phyloP scores from a whole-genome alignment of 2,113 vertebrate genomes.

The Haemorhous mexicanus region DNA sequence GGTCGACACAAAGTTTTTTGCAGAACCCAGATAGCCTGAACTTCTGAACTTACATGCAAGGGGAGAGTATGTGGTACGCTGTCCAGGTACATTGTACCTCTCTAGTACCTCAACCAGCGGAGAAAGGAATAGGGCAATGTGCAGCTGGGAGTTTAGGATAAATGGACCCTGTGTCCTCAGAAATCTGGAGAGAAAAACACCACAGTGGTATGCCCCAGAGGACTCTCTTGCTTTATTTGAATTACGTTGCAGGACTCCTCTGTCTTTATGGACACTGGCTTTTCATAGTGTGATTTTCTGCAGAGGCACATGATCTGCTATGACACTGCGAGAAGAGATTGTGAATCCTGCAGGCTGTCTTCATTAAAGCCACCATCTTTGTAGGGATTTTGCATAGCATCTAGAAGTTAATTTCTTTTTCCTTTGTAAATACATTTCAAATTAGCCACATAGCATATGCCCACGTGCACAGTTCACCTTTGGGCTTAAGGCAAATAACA shows the following conservation, averaged over 20 bases:
- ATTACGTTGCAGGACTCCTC: neutral
- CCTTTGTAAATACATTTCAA: neutral
- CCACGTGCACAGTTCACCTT: neutral
- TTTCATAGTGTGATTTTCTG: rapidly evolving
- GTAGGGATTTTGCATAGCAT: neutral
- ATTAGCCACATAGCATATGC: neutral
- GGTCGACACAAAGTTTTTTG: neutral
- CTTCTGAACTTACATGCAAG: neutral
- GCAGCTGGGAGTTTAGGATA: rapidly evolving
- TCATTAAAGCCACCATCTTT: conserved; percentile 31
- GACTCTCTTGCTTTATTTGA: neutral
- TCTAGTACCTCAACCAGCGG: rapidly evolving
- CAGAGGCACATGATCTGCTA: neutral
- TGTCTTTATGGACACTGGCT: neutral
- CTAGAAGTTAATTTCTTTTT: neutral
- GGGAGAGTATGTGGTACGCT: rapidly evolving
- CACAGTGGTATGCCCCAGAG: neutral
- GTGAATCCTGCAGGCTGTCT: neutral
- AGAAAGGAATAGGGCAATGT: neutral
- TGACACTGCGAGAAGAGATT: neutral
- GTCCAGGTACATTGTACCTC: neutral
- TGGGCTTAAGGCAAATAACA: neutral
- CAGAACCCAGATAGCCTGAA: neutral
- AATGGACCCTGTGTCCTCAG: rapidly evolving
- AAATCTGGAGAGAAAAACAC: neutral